phyloP scores from a whole-genome alignment of 1,140 invertebrate genomes.

The Aethina tumida region DNA sequence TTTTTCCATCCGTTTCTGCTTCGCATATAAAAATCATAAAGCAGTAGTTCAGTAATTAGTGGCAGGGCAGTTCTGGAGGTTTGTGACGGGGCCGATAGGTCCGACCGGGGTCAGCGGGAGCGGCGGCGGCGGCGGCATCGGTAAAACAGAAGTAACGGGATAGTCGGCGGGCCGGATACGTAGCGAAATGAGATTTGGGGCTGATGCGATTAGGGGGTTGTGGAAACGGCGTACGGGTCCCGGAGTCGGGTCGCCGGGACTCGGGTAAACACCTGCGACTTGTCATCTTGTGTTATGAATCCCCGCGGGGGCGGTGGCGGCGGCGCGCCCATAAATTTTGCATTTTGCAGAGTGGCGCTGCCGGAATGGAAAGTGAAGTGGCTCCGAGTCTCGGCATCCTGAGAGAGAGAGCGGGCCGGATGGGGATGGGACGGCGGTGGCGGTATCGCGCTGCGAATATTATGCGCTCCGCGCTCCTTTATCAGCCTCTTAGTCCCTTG shows the following conservation, averaged over 20 bases:
- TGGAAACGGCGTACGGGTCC: conserved; percentile 7
- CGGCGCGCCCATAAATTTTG: conserved; percentile 11
- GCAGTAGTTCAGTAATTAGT: no score
- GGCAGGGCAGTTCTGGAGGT: no score
- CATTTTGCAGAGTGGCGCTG: conserved; percentile 14
- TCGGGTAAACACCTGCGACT: conserved; percentile 16
- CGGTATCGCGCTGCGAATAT: not conserved
- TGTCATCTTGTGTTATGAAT: conserved; percentile 15
- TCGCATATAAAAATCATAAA: no score
- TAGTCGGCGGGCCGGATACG: not conserved
- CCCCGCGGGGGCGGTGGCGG: conserved; percentile 7
- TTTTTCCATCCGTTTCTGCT: no score
- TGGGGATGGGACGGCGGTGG: not conserved
- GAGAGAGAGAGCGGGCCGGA: not conserved
- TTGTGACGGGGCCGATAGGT: no score
- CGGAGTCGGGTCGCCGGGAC: not conserved
- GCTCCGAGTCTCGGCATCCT: no score
- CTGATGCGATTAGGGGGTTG: not conserved
- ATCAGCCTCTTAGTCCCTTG: not conserved
- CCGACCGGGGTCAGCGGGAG: conserved; percentile 1
- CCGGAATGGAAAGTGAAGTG: conserved; percentile 7
- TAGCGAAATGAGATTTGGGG: conserved; percentile 6
- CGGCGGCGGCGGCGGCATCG: conserved; percentile 7
- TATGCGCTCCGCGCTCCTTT: not conserved
- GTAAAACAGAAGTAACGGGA: no score